Evolutionary conservation across 2,113 vertebrate species (phyloP), one percentile per base, ranked within the genome.

Genomic region (Guaruba guarouba): DNA sequence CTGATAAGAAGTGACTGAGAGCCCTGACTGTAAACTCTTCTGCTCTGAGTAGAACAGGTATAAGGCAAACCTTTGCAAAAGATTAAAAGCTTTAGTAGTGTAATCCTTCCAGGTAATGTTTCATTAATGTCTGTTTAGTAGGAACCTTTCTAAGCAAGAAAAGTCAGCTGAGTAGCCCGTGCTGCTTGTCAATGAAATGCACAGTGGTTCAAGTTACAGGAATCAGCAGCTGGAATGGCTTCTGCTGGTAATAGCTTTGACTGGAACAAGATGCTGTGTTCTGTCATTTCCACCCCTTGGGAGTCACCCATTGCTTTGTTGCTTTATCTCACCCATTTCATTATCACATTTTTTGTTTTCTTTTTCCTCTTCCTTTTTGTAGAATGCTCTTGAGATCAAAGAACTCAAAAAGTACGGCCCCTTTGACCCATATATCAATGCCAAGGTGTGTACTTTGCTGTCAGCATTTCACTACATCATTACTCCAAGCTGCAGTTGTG

Each of bases 391-490:
- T 99, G 99, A 99, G 97, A 98, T 98, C 98, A 99, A 98, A 99
- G 99, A 99, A 98, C 98, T 99, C 99, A 99, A 99, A 99, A 99
- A 99, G 98, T 99, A 99, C 98, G 99, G 99, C 98, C 99, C 99
- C 97, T 99, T 99, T 99, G 99, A 99, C 98, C 99, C 99, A 97
- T 99, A 99, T 99, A 99, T 99, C 99, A 99, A 99, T 98, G 99
- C 99, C 98, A 99, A 99, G 99, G 99, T 99, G 99, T 99, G 99
- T 99, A 99, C 98, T 97, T 97, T 92, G 96, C 96, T 97, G 97
- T 90, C 96, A 98, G 97, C 96, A 95, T 96, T 93, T 96, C 96
- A 96, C 97, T 92, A 96, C 95, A 95, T 98, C 97, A 54, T 93
- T 81, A 81, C 90, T 97, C 93, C 97, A 79, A 55, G 94, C 97